These are phyloP conservation scores for Megalopta genalis DNA, from an alignment of 1,140 invertebrate genomes.

Conservation along the genomic window DNA sequence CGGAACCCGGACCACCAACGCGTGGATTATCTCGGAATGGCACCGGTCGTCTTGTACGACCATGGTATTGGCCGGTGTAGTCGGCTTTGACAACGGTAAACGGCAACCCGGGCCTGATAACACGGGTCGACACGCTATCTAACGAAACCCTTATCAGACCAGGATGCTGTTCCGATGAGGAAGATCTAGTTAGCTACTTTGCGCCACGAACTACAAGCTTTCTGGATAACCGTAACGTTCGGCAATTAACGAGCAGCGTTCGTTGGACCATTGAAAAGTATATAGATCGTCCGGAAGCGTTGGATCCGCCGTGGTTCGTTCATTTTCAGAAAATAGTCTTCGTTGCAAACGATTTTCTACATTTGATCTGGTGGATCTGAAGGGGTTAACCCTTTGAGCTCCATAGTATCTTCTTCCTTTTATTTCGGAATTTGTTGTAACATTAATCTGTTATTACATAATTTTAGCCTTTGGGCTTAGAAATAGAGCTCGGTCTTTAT, in stretches of 20 bases:
- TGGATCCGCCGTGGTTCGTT: too few relatives aligned
- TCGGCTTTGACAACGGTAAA: slow-evolving; percentile 62
- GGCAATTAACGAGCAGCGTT: neutral
- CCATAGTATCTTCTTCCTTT: too few relatives aligned
- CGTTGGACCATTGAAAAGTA: too few relatives aligned
- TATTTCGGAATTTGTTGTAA: too few relatives aligned
- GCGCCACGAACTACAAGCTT: neutral
- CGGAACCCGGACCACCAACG: slow-evolving; percentile 56
- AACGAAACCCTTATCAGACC: slow-evolving; percentile 4
- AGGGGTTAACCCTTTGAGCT: too few relatives aligned
- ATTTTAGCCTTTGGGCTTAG: too few relatives aligned
- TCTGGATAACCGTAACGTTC: slow-evolving; percentile 17
- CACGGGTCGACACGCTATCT: neutral
- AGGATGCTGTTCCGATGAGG: neutral
- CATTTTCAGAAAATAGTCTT: too few relatives aligned
- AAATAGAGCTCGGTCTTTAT: too few relatives aligned
- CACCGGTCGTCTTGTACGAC: slow-evolving; percentile 45
- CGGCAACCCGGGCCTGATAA: slow-evolving; percentile 36
- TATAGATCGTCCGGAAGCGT: too few relatives aligned
- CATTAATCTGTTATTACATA: too few relatives aligned
- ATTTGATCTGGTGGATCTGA: too few relatives aligned
- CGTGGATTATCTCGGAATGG: slow-evolving; percentile 61
- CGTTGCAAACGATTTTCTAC: too few relatives aligned
- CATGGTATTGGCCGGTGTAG: slow-evolving; percentile 34
- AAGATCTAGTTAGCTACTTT: slow-evolving; percentile 10